phyloP scores from a whole-genome alignment of 2,888 invertebrate genomes.

The Melipona bicolor region DNA sequence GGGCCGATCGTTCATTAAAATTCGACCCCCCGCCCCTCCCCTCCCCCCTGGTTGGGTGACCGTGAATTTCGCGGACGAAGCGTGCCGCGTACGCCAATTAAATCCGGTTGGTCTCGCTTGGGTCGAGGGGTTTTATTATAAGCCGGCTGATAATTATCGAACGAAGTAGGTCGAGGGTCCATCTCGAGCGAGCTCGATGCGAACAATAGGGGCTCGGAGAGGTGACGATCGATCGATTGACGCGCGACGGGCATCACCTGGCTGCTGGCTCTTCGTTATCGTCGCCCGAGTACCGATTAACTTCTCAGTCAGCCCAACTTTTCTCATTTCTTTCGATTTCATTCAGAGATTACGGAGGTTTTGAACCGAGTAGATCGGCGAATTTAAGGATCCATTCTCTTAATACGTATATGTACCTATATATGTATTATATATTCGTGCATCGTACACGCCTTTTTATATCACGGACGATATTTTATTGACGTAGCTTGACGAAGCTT shows the following conservation, averaged over 20 bases:
- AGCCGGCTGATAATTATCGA: conserved; percentile 74
- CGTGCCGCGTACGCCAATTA: conserved; percentile 54
- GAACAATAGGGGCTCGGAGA: conserved; percentile 52
- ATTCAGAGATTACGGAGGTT: too few relatives aligned
- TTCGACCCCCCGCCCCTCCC: background rate
- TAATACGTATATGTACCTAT: too few relatives aligned
- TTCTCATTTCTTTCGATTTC: conserved; percentile 57
- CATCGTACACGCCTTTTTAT: too few relatives aligned
- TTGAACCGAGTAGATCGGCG: too few relatives aligned
- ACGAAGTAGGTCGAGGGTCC: conserved; percentile 76
- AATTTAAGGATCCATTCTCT: too few relatives aligned
- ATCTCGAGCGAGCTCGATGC: conserved; percentile 57
- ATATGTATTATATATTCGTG: too few relatives aligned
- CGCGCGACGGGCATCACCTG: conserved; percentile 48
- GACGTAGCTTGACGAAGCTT: too few relatives aligned
- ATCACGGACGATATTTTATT: too few relatives aligned
- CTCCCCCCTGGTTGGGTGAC: conserved; percentile 4
- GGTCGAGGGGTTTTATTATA: conserved; percentile 68
- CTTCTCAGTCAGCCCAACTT: conserved; percentile 69
- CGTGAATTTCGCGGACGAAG: conserved; percentile 42
- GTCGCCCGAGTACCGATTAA: conserved; percentile 63
- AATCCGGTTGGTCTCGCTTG: conserved; percentile 49
- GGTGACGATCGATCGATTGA: conserved; percentile 67
- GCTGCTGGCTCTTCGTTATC: conserved; percentile 67
- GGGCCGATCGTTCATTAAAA: background rate